Evolutionary conservation across 2,888 invertebrate genomes (phyloP).

Genomic region (Mesopsocus fuscifrons): DNA sequence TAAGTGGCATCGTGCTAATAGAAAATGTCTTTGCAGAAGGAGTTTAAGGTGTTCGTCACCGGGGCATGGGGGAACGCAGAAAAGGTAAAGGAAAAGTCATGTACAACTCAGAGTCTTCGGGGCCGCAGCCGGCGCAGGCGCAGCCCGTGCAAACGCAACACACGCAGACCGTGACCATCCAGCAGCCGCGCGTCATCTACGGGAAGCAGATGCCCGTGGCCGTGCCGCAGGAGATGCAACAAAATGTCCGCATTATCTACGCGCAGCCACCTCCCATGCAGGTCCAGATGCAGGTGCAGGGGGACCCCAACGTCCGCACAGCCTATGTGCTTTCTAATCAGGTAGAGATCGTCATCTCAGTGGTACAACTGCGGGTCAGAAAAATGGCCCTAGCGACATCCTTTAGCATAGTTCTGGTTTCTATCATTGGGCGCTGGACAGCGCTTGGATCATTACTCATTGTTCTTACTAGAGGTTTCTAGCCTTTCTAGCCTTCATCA

Average conservation of each 20-base stretch:
- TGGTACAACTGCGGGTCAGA: no score
- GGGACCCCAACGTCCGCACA: slow-evolving; percentile 5
- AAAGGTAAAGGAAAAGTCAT: slow-evolving; percentile 7
- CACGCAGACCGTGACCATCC: slow-evolving; percentile 6
- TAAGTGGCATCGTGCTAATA: no score
- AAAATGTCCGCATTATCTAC: slow-evolving; percentile 8
- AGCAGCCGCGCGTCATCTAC: slow-evolving; percentile 5
- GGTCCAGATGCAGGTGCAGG: slow-evolving; percentile 7
- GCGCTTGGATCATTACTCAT: no score
- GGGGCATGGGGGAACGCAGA: neutral
- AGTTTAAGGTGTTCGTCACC: neutral
- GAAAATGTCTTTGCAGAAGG: no score
- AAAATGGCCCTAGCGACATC: no score
- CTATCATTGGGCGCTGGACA: no score
- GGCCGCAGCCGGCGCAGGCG: neutral
- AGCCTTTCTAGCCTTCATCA: no score
- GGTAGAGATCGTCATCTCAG: no score
- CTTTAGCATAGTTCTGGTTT: no score
- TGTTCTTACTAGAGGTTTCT: neutral
- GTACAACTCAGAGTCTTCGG: neutral
- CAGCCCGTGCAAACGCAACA: slow-evolving; percentile 4
- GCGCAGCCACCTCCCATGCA: slow-evolving; percentile 7
- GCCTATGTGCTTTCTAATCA: slow-evolving; percentile 7
- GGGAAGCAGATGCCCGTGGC: slow-evolving; percentile 8
- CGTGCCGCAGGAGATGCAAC: neutral